Base-by-base conservation (phyloP, 2,113 vertebrate genomes). In the Meriones unguiculatus region DNA sequence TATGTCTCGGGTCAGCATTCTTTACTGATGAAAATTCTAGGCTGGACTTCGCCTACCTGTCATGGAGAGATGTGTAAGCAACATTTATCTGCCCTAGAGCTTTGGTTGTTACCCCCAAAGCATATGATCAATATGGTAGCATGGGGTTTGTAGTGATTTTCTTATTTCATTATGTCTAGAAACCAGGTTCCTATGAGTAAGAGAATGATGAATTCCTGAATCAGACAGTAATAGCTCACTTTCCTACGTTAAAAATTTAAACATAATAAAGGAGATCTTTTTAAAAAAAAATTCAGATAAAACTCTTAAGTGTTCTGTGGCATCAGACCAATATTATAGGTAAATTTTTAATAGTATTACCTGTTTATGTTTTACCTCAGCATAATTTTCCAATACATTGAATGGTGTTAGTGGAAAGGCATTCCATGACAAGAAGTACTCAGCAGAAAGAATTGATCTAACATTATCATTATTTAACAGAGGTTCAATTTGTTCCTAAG, bases 1-100 rank as follows among this genome's bases (percentile, higher is more conserved):
- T 93, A 89, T 86, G 97, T 97, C 89, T 76, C 90, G 97, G 97
- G 98, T 98, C 98, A 98, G 97, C 97, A 97, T 98, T 97, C 95
- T 97, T 97, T 97, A 97, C 97, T 94, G 98, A 97, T 97, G 95
- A 97, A 97, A 92, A 32, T 92, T 95, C 72, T 81, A 69, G 95
- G 97, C 93, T 96, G 96, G 80, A 41, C 28, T 64, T 67, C 89
- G 62, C 0, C 87, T 96, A 62, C 76, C 91, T 97, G 80, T 95
- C 82, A 76, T 41, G 94, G 75, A 32, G 95, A 88, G 86, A 98
- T 96, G 46, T 86, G 87, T 38, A 18, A 65, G 90, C 52, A 96
- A 87, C 38, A 41, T 93, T 46, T 97, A 57, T 87, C 75, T 35
- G 54, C 80, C 67, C 93, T 84, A 87, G 80, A 90, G 76, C 77